These are phyloP conservation scores for Villa cingulata DNA, from an alignment of 2,888 invertebrate species.

Conservation along the genomic window DNA sequence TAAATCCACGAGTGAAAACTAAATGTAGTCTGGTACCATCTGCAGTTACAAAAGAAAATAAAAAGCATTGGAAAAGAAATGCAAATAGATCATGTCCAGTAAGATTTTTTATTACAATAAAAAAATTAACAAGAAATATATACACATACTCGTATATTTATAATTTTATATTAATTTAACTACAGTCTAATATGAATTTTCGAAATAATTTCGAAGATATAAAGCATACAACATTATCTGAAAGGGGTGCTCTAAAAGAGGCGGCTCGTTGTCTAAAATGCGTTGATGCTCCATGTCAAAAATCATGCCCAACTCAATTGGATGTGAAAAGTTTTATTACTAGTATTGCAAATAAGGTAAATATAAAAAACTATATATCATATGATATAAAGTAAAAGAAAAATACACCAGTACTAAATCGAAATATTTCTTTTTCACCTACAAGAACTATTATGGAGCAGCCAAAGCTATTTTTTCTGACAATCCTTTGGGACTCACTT, in stretches of 20 bases:
- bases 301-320: conserved; percentile 95
- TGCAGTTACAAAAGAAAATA: conserved; percentile 67
- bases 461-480: conserved; percentile 92
- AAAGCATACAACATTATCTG: conserved; percentile 93
- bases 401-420: too few relatives aligned
- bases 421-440: background rate
- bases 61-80: conserved; percentile 93
- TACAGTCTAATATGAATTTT: conserved; percentile 51
- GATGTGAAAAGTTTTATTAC: conserved; percentile 95
- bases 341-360: conserved; percentile 81
- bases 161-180: background rate
- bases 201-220: conserved; percentile 91
- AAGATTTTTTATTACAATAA: conserved; percentile 15
- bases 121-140: too few relatives aligned
- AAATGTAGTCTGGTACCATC: conserved; percentile 75
- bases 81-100: conserved; percentile 69
- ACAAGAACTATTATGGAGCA: conserved; percentile 92
- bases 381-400: too few relatives aligned
- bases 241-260: conserved; percentile 83
- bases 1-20: conserved; percentile 73
- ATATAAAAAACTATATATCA: background rate
- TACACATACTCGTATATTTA: too few relatives aligned
- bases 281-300: conserved; percentile 95
- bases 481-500: conserved; percentile 88
- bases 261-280: conserved; percentile 82